Evolutionary conservation across 2,888 invertebrate species (phyloP).

Genomic region (Drosophila tanythrix): DNA sequence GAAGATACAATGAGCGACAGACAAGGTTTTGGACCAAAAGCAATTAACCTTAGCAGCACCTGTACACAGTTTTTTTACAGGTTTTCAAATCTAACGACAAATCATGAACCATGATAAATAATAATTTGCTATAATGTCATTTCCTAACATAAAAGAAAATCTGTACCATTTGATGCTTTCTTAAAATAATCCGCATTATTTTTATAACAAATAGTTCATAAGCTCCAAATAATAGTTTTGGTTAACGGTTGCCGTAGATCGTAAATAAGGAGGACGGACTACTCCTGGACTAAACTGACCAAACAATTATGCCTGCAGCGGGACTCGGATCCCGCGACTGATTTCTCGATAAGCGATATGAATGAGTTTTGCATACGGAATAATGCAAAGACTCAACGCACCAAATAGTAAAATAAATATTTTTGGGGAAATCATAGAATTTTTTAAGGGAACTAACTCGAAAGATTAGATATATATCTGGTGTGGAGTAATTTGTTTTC

Average conservation of each 20-base stretch:
- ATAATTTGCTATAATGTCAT: background rate
- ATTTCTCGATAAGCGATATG: too few relatives aligned
- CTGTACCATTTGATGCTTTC: background rate
- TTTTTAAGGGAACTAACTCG: background rate
- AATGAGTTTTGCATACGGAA: too few relatives aligned
- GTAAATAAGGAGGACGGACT: too few relatives aligned
- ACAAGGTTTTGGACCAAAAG: slow-evolving; percentile 23
- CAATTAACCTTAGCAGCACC: slow-evolving; percentile 4
- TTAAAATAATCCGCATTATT: background rate
- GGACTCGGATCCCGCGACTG: too few relatives aligned
- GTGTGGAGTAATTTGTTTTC: background rate
- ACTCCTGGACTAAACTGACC: too few relatives aligned
- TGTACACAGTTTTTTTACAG: background rate
- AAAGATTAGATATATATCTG: background rate
- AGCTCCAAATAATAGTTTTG: too few relatives aligned
- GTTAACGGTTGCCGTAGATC: too few relatives aligned
- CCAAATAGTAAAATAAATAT: background rate
- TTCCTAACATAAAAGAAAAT: background rate
- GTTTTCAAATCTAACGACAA: background rate
- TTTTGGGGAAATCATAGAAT: background rate
- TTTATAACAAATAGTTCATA: background rate
- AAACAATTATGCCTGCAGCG: too few relatives aligned
- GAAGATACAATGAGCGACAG: slow-evolving; percentile 2
- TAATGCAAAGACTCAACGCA: background rate
- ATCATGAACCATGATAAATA: background rate